A percentile compares a stretch with the other conserved stretches of the same genome.
Conservation (phyloP, 2,888 invertebrate species). For the Sussaba pulchella region DNA sequence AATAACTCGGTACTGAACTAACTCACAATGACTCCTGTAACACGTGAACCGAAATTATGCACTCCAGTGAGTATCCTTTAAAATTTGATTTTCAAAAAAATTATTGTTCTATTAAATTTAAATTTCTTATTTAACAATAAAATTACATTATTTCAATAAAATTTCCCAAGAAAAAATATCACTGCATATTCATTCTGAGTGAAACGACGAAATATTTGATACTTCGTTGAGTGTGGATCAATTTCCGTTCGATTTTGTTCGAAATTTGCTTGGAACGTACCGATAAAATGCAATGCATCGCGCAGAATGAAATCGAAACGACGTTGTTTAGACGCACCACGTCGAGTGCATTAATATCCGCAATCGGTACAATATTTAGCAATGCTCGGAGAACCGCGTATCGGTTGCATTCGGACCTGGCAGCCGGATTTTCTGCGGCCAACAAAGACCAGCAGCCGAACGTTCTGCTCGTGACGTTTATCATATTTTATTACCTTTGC, state of each 20-base stretch:
- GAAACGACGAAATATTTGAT: too few species aligned
- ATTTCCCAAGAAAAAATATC: too few species aligned
- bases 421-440: constrained; percentile 57
- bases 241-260: constrained; percentile 2
- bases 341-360: constrained; percentile 51
- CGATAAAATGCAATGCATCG: constrained; percentile 29
- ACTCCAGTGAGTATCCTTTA: too few species aligned
- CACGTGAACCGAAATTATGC: too few species aligned
- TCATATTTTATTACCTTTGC: constrained; percentile 81
- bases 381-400: constrained; percentile 31
- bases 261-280: constrained; percentile 27
- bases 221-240: not conserved
- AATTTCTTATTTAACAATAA: too few species aligned
- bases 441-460: constrained; percentile 65
- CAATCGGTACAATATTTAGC: constrained; percentile 57
- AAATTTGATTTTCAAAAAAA: too few species aligned
- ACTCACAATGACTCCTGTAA: not conserved
- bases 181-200: too few species aligned
- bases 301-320: constrained; percentile 45
- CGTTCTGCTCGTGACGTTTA: constrained; percentile 72
- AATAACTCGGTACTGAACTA: not conserved
- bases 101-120: too few species aligned
- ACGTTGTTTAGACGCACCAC: constrained; percentile 53
- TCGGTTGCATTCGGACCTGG: constrained; percentile 39
- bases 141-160: too few species aligned